Evolutionary conservation across 1,140 invertebrate genomes (phyloP), one percentile per base, ranked within the genome.

Genomic region (Pissodes strobi): DNA sequence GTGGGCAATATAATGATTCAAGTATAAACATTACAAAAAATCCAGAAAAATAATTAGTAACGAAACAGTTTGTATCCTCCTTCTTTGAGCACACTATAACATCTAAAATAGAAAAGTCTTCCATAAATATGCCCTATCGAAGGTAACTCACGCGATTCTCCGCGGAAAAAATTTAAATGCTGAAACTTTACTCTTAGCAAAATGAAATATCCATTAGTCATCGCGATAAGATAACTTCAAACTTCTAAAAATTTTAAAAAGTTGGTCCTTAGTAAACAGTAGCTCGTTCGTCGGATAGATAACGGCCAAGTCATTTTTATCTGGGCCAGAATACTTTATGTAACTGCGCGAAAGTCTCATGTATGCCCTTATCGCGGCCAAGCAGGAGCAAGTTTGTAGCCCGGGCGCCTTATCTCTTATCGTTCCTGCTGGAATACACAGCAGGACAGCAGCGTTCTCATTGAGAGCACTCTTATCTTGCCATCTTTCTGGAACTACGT

Each of bases 211-310:
- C 58, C 58, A 61, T 61, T 61, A 61, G 58, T 61, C 58, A 51
- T 39, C 58, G 58, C 45, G 58, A 61, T 61, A 61, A 61, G 58
- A 61, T 61, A 61, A 39, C 58, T 61, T 51, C 58, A 51, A 61
- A 61, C 30, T 61, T 61, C 34, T 49, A 51, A 58, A 61, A 61
- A 39, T 61, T 61, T 61, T 61, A 51, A 61, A 61, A 61, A 61
- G 58, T 61, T 61, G 48, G 58, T 61, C 58, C 58, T 61, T 61
- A 61, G 58, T 61, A 61, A 61, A 61, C 58, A 61, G 45, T 61
- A 43, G 58, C 58, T 51, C 58, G 58, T 61, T 61, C 46, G 27
- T 49, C 34, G 27, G n/a, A 6, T 12, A 61, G 58, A 61, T 61
- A 61, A 61, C 58, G 48, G 52, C 18, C 39, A 2, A 27, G 58